Base-by-base conservation (phyloP, 2,797 vertebrate species). In the Sandelia bainsii region DNA sequence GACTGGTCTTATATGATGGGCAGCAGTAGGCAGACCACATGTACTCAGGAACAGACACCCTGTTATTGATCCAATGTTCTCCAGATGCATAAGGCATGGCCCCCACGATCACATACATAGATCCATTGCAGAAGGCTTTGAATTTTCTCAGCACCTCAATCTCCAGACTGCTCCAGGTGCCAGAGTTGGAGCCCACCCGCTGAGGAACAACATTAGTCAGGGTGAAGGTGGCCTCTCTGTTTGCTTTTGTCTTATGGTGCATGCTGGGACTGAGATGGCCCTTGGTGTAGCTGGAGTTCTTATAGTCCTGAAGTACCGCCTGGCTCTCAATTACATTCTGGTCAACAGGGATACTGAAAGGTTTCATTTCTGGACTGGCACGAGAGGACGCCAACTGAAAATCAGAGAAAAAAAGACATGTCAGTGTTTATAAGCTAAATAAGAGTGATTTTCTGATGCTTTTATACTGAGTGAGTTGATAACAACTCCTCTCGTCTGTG, bases 11-110 rank as follows among this genome's bases (percentile, higher is more conserved):
- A 62, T 82, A 86, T 17, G 58, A 62, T 1, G 92, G 91, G 52
- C 92, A 93, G 79, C 92, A 94, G 80, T 91, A 94, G 52, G 92
- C 90, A 4, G 91, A 92, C 92, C 92, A 93, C 72, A 94, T 73
- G 81, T 93, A 93, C 85, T 94, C 92, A 1, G 92, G 92, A 48
- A 91, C 78, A 42, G 77, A 82, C 68, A 93, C 89, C 46, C 88
- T 77, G 70, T 87, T 67, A 0, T 85, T 89, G 45, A 93, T 85
- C 83, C 68, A 69, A 12, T 1, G 80, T 1, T 19, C 0, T 3
- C 3, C 66, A 5, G 75, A 59, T 42, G 52, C 10, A 44, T 93
- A 91, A 0, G 90, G 87, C 66, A 93, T 27, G 20, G 11, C 70
- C 29, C 93, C 91, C 0, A 92, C 92, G 60, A 94, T 87, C 54